These are phyloP conservation scores for Cremastobaeus sp. DNA, from an alignment of 2,888 invertebrate genomes.

Conservation along the genomic window DNA sequence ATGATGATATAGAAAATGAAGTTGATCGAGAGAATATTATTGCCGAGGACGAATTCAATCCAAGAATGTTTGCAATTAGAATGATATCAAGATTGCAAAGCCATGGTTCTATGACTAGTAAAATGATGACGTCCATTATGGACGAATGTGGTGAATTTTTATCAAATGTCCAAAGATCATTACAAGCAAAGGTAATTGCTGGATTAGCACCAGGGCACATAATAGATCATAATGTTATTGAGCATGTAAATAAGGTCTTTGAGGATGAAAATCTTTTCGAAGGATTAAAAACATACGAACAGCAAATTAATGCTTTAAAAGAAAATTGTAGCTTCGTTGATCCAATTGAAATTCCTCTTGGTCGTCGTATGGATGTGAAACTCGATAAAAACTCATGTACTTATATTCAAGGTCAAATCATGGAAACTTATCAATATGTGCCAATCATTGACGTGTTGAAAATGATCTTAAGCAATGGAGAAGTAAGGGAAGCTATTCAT, in stretches of 20 bases:
- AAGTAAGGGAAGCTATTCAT: slow-evolving; percentile 40
- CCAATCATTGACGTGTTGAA: slow-evolving; percentile 49
- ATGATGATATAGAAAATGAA: slow-evolving; percentile 10
- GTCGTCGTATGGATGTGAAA: slow-evolving; percentile 36
- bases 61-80: too few relatives aligned
- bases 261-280: slow-evolving; percentile 44
- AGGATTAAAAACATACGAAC: slow-evolving; percentile 28
- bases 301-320: slow-evolving; percentile 50
- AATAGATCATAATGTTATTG: slow-evolving; percentile 2
- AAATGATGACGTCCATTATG: slow-evolving; percentile 5
- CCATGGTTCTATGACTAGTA: slow-evolving; percentile 26
- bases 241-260: background rate
- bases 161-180: background rate
- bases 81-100: slow-evolving; percentile 29
- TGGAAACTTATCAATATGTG: slow-evolving; percentile 53
- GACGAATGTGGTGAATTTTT: slow-evolving; percentile 11
- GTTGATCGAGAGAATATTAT: slow-evolving; percentile 12
- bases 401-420: slow-evolving; percentile 10
- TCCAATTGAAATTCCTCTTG: slow-evolving; percentile 25
- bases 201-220: background rate
- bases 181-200: background rate
- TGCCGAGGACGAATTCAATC: slow-evolving; percentile 4
- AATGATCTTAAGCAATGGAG: slow-evolving; percentile 42
- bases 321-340: slow-evolving; percentile 36
- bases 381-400: slow-evolving; percentile 17